Evolutionary conservation across 1,140 invertebrate species (phyloP).

Genomic region (Brachionus angularis): DNA sequence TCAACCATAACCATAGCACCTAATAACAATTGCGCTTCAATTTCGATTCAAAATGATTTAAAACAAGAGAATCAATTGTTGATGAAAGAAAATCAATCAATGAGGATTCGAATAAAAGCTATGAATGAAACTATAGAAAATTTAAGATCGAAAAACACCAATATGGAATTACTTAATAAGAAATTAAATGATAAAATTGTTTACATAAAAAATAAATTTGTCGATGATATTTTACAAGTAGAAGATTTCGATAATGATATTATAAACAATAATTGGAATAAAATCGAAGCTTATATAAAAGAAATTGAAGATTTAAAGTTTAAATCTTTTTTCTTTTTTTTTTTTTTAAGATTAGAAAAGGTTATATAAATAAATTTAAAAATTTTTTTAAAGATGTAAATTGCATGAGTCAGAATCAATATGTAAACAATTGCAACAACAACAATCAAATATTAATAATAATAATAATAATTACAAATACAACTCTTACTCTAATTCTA

Average conservation of each 20-base stretch:
- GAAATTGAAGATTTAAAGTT: conserved; percentile 82
- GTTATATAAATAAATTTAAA: neutral
- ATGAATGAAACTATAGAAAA: conserved; percentile 87
- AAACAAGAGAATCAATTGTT: conserved; percentile 93
- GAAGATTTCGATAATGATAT: conserved; percentile 48
- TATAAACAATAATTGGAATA: conserved; percentile 61
- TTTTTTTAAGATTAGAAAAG: neutral
- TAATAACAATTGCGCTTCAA: neutral
- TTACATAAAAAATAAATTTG: neutral
- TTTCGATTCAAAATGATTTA: conserved; percentile 75
- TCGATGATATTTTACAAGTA: too few species aligned
- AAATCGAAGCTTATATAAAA: conserved; percentile 76
- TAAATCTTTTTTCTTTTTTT: neutral
- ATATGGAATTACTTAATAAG: conserved; percentile 59
- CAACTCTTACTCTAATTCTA: too few species aligned
- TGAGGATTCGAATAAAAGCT: conserved; percentile 81
- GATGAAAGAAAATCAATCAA: conserved; percentile 76
- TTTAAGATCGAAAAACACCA: conserved; percentile 72
- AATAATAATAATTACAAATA: too few species aligned
- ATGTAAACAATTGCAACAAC: conserved; percentile 35
- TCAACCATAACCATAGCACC: conserved; percentile 33
- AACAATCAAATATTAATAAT: conserved; percentile 16
- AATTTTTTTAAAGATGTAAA: conserved; percentile 24
- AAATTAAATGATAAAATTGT: conserved; percentile 4
- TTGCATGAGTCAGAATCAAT: conserved; percentile 37